A percentile compares a stretch with the other conserved stretches of the same genome.
These are phyloP conservation scores for Blastomussa wellsi DNA, from an alignment of 92 coral and sea anemone species.

Conservation along the genomic window DNA sequence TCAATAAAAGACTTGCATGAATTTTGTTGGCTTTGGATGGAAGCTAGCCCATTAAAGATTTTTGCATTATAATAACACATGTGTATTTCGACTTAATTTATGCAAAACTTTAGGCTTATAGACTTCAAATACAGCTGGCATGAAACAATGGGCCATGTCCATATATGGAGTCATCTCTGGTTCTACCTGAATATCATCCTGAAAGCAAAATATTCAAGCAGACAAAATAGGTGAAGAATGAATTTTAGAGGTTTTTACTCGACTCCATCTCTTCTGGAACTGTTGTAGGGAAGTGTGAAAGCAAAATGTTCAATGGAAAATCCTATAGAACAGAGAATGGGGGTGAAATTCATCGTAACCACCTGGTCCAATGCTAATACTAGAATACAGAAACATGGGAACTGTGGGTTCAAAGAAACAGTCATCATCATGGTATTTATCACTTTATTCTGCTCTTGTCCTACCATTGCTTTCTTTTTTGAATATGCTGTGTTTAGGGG, in stretches of 20 bases:
- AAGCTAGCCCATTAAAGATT: conserved; percentile 9
- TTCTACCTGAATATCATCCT: conserved; percentile 37
- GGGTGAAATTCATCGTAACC: conserved; percentile 33
- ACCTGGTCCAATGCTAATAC: conserved; percentile 68
- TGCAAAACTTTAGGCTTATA: conserved; percentile 25
- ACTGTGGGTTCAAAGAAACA: conserved; percentile 70
- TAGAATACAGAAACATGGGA: conserved; percentile 63
- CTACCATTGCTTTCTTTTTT: neutral
- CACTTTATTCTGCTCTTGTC: neutral
- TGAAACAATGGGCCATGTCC: conserved; percentile 81
- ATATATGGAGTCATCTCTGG: conserved; percentile 69
- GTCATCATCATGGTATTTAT: conserved; percentile 67
- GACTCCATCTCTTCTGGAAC: conserved; percentile 18
- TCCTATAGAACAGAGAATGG: conserved; percentile 29
- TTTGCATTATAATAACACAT: conserved; percentile 35
- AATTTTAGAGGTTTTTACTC: conserved; percentile 27
- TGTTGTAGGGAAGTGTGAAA: conserved; percentile 21
- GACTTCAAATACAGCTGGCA: conserved; percentile 79
- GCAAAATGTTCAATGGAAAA: conserved; percentile 60
- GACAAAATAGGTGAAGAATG: conserved; percentile 49
- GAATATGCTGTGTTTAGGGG: neutral
- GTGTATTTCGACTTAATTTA: conserved; percentile 34
- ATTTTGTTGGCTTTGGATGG: neutral
- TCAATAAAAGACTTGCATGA: neutral
- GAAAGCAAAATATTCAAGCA: conserved; percentile 54